These are phyloP conservation scores for Lepeophtheirus nordmannii DNA, from an alignment of 2,888 invertebrate genomes.

Conservation along the genomic window DNA sequence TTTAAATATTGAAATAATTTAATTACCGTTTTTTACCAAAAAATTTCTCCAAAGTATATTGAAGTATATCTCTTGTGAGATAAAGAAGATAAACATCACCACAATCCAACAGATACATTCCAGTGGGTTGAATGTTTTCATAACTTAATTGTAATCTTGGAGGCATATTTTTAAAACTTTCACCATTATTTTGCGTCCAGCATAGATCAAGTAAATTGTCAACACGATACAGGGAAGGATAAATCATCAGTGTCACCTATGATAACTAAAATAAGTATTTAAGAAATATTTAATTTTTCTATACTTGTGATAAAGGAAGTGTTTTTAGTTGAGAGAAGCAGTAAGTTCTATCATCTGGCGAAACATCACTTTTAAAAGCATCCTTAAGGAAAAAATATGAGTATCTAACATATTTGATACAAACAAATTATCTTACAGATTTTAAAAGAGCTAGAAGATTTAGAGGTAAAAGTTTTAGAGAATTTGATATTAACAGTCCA, in stretches of 20 bases:
- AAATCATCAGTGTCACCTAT: constrained; percentile 51
- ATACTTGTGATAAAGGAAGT: constrained; percentile 58
- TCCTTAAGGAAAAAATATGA: no score
- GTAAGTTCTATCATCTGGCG: constrained; percentile 66
- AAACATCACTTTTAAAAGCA: no score
- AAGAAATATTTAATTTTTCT: no score
- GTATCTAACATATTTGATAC: no score
- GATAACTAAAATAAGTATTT: constrained; percentile 43
- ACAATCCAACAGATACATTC: constrained; percentile 79
- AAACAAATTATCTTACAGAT: constrained; percentile 36
- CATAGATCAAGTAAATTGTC: constrained; percentile 48
- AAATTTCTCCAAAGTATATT: constrained; percentile 44
- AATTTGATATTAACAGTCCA: constrained; percentile 56
- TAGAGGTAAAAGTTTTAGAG: constrained; percentile 66
- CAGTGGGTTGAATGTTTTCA: constrained; percentile 51
- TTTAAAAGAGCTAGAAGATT: constrained; percentile 53
- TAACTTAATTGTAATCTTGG: constrained; percentile 70
- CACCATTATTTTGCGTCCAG: constrained; percentile 32
- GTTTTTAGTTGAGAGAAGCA: constrained; percentile 88
- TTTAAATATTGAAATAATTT: no score
- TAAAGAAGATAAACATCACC: constrained; percentile 65
- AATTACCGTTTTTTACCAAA: neutral
- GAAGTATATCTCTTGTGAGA: constrained; percentile 60
- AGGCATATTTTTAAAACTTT: constrained; percentile 40
- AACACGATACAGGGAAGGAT: constrained; percentile 80